Evolutionary conservation across 2,797 vertebrate species (phyloP).

Genomic region (Gobio occitaniae): DNA sequence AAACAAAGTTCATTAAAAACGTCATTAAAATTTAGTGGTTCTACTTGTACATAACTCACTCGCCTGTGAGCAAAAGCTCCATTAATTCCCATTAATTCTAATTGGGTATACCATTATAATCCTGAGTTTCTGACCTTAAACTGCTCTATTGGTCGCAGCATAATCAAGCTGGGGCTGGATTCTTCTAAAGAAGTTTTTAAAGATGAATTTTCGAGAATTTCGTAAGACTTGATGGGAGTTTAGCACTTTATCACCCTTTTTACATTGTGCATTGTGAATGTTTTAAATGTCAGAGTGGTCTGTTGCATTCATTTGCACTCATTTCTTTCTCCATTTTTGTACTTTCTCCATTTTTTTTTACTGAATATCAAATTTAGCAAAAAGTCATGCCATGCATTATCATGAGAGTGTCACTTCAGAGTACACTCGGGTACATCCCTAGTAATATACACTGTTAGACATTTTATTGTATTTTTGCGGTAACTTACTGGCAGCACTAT

Average conservation of each 20-base stretch:
- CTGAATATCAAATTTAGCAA: background rate
- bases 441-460: too few species aligned
- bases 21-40: background rate
- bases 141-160: background rate
- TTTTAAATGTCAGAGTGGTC: background rate
- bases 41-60: too few species aligned
- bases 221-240: background rate
- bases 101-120: background rate
- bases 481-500: too few species aligned
- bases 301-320: background rate
- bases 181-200: background rate
- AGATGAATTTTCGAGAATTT: background rate
- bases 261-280: background rate
- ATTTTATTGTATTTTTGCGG: too few species aligned
- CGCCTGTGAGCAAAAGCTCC: background rate
- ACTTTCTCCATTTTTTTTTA: background rate
- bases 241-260: background rate
- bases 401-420: background rate
- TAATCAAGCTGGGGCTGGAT: background rate
- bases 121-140: background rate
- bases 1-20: background rate
- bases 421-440: background rate
- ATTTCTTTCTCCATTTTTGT: background rate
- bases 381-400: background rate
- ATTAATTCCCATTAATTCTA: background rate